A percentile compares a stretch with the other conserved stretches of the same genome.
Evolutionary conservation across 2,113 vertebrate genomes (phyloP).

Genomic region (Pelodiscus sinensis): DNA sequence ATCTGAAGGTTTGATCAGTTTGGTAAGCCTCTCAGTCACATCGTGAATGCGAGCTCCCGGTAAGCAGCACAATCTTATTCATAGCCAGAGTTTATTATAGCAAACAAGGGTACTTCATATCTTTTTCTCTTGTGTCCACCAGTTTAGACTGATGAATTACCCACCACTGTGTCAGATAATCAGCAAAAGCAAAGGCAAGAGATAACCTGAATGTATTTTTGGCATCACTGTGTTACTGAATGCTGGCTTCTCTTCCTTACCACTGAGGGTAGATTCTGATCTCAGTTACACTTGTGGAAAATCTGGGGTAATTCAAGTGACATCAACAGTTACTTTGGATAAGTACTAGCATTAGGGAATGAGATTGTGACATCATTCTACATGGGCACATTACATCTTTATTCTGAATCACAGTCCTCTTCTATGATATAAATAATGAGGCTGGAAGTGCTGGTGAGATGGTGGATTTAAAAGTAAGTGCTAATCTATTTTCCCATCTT

Average conservation of each 20-base stretch:
- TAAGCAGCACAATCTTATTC: no score
- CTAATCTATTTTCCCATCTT: not conserved
- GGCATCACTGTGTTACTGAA: not conserved
- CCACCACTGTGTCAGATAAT: not conserved
- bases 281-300: not conserved
- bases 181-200: not conserved
- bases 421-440: not conserved
- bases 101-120: not conserved
- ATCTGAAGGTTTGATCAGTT: no score
- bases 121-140: not conserved
- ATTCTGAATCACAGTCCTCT: not conserved
- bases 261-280: not conserved
- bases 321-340: not conserved
- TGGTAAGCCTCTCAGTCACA: no score
- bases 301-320: not conserved
- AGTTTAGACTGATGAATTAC: not conserved
- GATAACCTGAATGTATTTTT: not conserved
- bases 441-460: not conserved
- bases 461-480: not conserved
- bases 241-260: not conserved
- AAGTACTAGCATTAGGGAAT: not conserved
- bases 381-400: not conserved
- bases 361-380: not conserved
- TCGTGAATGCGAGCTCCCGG: no score
- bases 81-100: not conserved